Base-by-base conservation (phyloP, 2,888 invertebrate species). In the Icerya purchasi region DNA sequence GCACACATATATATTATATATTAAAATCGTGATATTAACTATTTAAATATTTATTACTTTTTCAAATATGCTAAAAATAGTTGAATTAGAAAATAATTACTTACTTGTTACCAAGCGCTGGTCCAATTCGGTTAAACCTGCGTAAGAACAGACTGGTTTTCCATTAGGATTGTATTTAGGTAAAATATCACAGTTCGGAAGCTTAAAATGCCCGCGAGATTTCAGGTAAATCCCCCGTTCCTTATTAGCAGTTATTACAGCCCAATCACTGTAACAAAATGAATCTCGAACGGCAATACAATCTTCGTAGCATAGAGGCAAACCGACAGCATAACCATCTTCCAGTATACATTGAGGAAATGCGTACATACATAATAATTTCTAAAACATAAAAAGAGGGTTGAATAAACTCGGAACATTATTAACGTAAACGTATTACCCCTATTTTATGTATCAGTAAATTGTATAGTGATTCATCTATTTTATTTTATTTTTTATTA, bases 211-310 rank as follows among this genome's bases (percentile, higher is more conserved):
- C 1, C 87, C 90, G 64, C 87, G 77, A 22, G 84, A 83, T 70
- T 86, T 82, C 66, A 87, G 81, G 69, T 76, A 84, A 62, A 86
- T 81, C 53, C 84, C 82, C 62, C 83, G 78, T 62, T 80, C 79
- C 70, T 89, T 91, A 70, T 86, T 86, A 68, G 89, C 87, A 72
- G 91, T 89, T 60, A 93, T 81, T 61, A 87, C 74, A 22, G 86
- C 85, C 93, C 94, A 94, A 70, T 92, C 89, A 69, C 85, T 87
- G 71, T 86, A 90, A 72, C 94, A 96, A 73, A 91, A 88, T 68
- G 90, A 81, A 71, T 86, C 81, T 70, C 84, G 84, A 23, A 91
- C 86, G 58, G 93, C 93, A 70, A 86, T 80, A 70, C 94, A 96
- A 70, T 93, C 92, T 76, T 94, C 93, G 69, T 87, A 86, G 72